These are phyloP conservation scores for Plutella xylostella DNA, from an alignment of 2,888 invertebrate genomes.

Conservation along the genomic window DNA sequence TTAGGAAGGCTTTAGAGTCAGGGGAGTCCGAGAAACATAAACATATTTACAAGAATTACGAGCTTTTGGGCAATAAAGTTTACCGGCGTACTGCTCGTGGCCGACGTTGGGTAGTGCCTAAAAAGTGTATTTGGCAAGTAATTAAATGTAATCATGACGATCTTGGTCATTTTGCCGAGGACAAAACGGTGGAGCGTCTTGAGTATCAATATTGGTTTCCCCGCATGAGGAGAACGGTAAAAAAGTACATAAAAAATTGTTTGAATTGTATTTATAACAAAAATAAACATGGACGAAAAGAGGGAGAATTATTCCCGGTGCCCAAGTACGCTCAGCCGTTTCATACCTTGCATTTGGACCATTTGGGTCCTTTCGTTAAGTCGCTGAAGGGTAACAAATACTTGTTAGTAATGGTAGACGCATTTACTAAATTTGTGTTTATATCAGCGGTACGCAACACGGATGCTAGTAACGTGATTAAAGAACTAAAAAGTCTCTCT, in stretches of 20 bases:
- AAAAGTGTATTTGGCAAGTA: conserved; percentile 7
- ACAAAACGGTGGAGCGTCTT: background rate
- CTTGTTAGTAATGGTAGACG: too few relatives aligned
- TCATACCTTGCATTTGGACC: background rate
- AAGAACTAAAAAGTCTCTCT: background rate
- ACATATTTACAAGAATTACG: conserved; percentile 6
- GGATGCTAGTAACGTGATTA: too few relatives aligned
- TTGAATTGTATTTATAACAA: background rate
- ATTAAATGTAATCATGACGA: background rate
- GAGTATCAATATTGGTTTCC: background rate
- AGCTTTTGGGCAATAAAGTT: too few relatives aligned
- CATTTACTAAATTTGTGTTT: too few relatives aligned
- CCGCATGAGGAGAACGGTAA: background rate
- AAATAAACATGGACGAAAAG: background rate
- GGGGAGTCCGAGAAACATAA: conserved; percentile 9
- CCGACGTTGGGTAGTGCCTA: too few relatives aligned
- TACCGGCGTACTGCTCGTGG: too few relatives aligned
- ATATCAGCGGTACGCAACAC: too few relatives aligned
- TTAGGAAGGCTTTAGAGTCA: conserved; percentile 6
- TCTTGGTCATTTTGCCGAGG: background rate
- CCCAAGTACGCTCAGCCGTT: background rate
- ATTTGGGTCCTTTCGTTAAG: background rate
- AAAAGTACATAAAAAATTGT: background rate
- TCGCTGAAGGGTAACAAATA: background rate
- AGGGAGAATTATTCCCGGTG: background rate